phyloP scores from a whole-genome alignment of 2,113 vertebrate genomes.

The Rhinogobius similis region DNA sequence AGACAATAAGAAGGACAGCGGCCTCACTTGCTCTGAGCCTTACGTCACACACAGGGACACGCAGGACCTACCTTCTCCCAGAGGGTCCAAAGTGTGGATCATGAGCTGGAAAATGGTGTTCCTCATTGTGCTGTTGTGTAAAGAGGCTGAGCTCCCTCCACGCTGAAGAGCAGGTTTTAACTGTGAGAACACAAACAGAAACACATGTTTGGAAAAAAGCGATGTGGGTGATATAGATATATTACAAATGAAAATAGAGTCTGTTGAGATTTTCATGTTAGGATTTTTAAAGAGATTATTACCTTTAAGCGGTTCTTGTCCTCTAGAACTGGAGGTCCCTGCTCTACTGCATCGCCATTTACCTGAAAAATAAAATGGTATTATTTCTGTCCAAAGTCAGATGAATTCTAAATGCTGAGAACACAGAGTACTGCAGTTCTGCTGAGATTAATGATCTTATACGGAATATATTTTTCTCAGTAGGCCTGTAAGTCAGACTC shows the following conservation, averaged over 20 bases:
- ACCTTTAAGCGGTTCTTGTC: constrained; percentile 86
- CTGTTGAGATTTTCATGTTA: no score
- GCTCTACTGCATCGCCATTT: constrained; percentile 64
- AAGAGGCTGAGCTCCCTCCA: constrained; percentile 88
- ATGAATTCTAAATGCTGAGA: neutral
- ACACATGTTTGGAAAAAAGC: neutral
- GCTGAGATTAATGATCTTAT: no score
- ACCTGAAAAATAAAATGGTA: constrained; percentile 64
- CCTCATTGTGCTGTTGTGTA: constrained; percentile 94
- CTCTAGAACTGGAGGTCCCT: constrained; percentile 55
- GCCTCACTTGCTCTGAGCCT: constrained; percentile 9
- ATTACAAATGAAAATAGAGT: no score
- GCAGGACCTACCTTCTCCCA: constrained; percentile 84
- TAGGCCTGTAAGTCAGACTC: no score
- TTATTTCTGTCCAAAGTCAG: constrained; percentile 12
- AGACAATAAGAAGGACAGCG: constrained; percentile 77
- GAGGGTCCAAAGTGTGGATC: constrained; percentile 92
- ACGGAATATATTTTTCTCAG: no score
- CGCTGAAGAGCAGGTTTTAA: constrained; percentile 82
- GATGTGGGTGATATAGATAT: no score
- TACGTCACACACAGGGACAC: no score
- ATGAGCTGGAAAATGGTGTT: constrained; percentile 92
- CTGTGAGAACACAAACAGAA: constrained; percentile 63
- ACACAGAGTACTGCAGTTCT: neutral
- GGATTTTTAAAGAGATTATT: constrained; percentile 32